Base-by-base conservation (phyloP, 2,888 invertebrate genomes). In the Nomada fabriciana region DNA sequence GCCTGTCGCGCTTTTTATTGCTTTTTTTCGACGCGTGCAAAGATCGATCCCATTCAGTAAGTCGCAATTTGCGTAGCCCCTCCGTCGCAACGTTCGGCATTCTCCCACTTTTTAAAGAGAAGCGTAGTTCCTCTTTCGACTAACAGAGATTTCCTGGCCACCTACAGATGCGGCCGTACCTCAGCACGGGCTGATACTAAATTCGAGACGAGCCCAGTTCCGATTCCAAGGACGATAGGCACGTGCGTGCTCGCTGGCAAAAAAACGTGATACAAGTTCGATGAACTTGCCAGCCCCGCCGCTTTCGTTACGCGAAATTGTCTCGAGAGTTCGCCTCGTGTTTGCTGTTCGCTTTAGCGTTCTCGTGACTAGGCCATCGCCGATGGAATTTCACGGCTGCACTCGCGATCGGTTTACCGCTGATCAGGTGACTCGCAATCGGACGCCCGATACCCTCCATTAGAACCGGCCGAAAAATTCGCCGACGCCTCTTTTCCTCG, bases 251-350 rank as follows among this genome's bases (percentile, higher is more conserved):
- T 64, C 64, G 74, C 29, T n/a, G 50, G 63, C 69, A 63, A 79
- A 87, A 36, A 87, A 88, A 87, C 83, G 78, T 87, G 86, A 86
- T 68, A 65, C 53, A 65, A 63, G 74, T 80, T 85, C 78, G 70
- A 72, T 76, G 80, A 85, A 83, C 85, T 43, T 67, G 80, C 69
- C 64, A 57, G 64, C 63, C 11, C 3, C 18, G 59, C 60, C 15
- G 23, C n/a, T 72, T 59, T 65, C 50, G 59, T 76, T 71, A 20
- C 72, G 50, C 52, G 57, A 71, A 76, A 72, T 23, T 42, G 43
- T 64, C 52, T 55, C 70, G 0, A 25, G 65, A 70, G 71, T 68
- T 57, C 29, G 25, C 2, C 25, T 42, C 15, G 42, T 23, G 47
- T 61, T 67, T 20, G 71, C 75, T 18, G 20, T 15, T 59, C 15